Conservation (phyloP, 1,140 invertebrate species). For the Hylaeus anthracinus region DNA sequence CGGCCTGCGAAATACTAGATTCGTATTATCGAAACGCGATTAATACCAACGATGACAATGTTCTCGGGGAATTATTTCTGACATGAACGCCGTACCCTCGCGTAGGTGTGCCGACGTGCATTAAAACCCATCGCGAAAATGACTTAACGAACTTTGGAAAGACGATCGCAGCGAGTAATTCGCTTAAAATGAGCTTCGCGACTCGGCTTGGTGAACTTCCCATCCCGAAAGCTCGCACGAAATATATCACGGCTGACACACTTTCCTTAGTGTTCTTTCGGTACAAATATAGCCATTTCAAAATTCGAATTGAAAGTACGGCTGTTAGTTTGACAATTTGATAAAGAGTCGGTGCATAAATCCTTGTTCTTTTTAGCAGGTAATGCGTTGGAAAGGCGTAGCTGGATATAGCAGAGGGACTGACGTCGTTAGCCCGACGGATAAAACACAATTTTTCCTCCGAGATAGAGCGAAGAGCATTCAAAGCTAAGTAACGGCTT, state of each 20-base stretch:
- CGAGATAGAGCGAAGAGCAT: neutral
- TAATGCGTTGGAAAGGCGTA: no score
- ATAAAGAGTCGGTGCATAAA: no score
- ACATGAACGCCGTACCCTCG: neutral
- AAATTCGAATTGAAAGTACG: no score
- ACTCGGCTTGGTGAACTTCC: neutral
- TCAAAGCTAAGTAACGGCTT: neutral
- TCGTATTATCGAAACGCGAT: neutral
- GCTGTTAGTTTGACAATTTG: no score
- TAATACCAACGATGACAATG: neutral
- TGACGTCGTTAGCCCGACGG: neutral
- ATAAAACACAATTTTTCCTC: neutral
- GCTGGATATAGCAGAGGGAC: neutral
- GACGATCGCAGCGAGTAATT: conserved; percentile 12
- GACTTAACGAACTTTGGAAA: conserved; percentile 36
- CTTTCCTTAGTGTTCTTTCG: neutral
- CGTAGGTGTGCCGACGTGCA: neutral
- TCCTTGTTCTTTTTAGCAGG: no score
- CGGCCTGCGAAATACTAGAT: neutral
- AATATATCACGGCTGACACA: neutral
- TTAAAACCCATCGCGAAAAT: conserved; percentile 30
- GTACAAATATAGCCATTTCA: neutral
- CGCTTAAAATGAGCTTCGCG: neutral
- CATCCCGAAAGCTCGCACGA: neutral
- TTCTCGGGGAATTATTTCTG: neutral